These are phyloP conservation scores for Xestia xanthographa DNA, from an alignment of 2,888 invertebrate genomes.

Conservation along the genomic window DNA sequence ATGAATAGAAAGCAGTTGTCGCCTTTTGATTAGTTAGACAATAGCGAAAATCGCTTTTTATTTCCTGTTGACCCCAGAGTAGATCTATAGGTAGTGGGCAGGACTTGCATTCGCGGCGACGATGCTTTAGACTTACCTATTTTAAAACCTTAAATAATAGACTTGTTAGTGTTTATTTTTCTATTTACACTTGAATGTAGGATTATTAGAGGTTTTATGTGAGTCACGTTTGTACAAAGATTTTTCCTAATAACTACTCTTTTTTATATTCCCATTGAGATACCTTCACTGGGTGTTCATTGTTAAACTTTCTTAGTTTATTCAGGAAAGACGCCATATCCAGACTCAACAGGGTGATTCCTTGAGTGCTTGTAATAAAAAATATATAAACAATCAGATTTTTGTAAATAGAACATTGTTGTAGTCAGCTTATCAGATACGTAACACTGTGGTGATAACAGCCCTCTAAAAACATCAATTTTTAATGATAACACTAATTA, in stretches of 20 bases:
- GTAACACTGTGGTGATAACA: conserved; percentile 44
- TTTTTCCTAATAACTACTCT: not conserved
- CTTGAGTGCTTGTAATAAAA: not conserved
- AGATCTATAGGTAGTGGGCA: conserved; percentile 46
- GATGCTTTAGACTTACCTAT: conserved; percentile 41
- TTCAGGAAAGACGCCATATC: not conserved
- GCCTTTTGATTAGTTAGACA: conserved; percentile 80
- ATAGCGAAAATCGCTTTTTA: conserved; percentile 80
- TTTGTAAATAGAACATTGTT: conserved; percentile 57
- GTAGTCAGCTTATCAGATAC: conserved; percentile 45
- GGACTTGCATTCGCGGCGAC: conserved; percentile 40
- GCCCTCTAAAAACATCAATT: conserved; percentile 29
- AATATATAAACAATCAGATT: conserved; percentile 57
- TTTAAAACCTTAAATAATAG: conserved; percentile 34
- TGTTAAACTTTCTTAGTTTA: conserved; percentile 2
- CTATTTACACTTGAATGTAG: conserved; percentile 39
- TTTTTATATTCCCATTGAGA: conserved; percentile 1
- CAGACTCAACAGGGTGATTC: not conserved
- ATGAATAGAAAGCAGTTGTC: conserved; percentile 86
- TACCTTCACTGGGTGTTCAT: not conserved
- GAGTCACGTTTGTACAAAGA: conserved; percentile 31
- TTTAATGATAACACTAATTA: conserved; percentile 43
- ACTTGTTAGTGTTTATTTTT: conserved; percentile 48
- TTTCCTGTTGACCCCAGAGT: conserved; percentile 76
- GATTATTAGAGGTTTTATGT: conserved; percentile 6